Base-by-base conservation (phyloP, 2,797 vertebrate species). In the Pterois miles region DNA sequence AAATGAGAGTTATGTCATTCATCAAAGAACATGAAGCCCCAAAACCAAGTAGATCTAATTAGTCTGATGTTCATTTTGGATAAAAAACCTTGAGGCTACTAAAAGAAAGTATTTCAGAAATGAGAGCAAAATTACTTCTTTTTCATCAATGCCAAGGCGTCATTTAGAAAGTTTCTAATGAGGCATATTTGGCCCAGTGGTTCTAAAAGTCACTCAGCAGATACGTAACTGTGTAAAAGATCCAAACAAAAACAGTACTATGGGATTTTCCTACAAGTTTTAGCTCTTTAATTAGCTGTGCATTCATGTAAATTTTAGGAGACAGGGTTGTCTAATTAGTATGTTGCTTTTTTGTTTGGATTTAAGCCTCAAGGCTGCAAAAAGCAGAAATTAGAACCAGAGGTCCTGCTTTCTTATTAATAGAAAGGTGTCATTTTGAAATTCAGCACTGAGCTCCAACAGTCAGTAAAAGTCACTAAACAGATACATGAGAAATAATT, bases 41-140 rank as follows among this genome's bases (percentile, higher is more conserved):
- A 22, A 54, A 75, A 59, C 13, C 20, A 48, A 76, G 50, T 8
- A 3, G 31, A 48, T 81, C 34, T 71, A 67, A 86, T 86, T 57
- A 81, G 63, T 50, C 8, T 64, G 23, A 74, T 63, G 52, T 60
- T 79, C 62, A 31, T 62, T 79, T 65, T 72, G 27, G 20, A 53
- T 23, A 20, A n/a, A n/a, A 73, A 68, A 85, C 46, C 64, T 57
- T 1, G 5, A 81, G 58, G 74, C 80, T 23, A 8, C 46, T 14
- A 4, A 46, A 71, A 62, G 60, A 43, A 76, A 78, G 11, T 5
- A 3, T 68, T 9, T 40, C 29, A 34, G 46, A 58, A 59, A 68
- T 56, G 8, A 81, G 33, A 66, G 36, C 7, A 50, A 48, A 65
- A 50, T 33, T 20, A 22, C 34, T 60, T 62, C 1, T 29, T 62